Evolutionary conservation across 35 echinoderm and acorn worm species (phyloP), one percentile per base, ranked within the genome.

Genomic region (Heliocidaris tuberculata): DNA sequence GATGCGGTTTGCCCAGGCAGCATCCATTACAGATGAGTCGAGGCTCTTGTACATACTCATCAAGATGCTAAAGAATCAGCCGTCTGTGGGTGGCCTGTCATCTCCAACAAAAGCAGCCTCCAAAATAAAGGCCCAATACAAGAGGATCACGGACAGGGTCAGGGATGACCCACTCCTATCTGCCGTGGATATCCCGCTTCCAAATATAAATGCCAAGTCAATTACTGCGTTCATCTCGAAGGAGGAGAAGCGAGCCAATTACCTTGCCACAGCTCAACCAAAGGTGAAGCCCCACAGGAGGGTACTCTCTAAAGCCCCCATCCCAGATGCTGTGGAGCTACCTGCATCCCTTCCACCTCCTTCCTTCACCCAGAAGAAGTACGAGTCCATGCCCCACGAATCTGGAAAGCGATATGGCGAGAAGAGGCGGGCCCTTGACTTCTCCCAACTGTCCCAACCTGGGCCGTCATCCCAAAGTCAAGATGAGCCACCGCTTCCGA

Each of bases 31-130:
- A 71, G 95, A 94, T 12, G 95, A 96, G 93, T 96, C 95, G 0
- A 61, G 95, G 31, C 95, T 96, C 0, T 60, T 94, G 2, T 96
- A 94, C 21, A 24, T 94, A 3, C 54, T 96, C 78, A 89, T 96
- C 50, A 96, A 96, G 48, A 96, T 96, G 85, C 59, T 96, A 9
- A 96, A 96, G 47, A 96, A 96, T 78, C 85, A 35, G 5, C 95
- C 95, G 49, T 13, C 32, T 12, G 93, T 96, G 17, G 61, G 95
- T 61, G 86, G 49, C 93, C 8, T 96, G 31, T 96, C 95, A 90
- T 96, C 95, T 59, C 95, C 95, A 2, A 90, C 78, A 31, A 96
- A 96, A 50, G 47, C 60, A 59, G 95, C 95, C 12, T 31, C 27
- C 49, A 13, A 31, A 13, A 94, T 96, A 2, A 94, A 94, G 24